Evolutionary conservation across 2,888 invertebrate genomes (phyloP), one percentile per base, ranked within the genome.

Genomic region (Drosophila macrospina): DNA sequence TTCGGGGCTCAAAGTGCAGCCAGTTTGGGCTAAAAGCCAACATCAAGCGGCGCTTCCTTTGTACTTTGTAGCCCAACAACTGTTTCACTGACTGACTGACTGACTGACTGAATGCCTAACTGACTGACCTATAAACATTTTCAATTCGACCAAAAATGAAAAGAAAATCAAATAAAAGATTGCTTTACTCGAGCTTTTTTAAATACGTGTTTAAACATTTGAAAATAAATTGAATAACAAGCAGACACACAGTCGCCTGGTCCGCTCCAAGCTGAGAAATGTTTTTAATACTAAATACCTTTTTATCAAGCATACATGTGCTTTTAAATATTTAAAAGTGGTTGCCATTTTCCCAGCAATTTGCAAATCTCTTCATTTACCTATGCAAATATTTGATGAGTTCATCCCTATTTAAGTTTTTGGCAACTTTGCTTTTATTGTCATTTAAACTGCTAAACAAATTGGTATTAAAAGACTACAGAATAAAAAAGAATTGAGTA

Each of bases 1-100:
- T n/a, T n/a, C n/a, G n/a, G n/a, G 66, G 51, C 60, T 69, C 55
- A 63, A 62, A 80, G 71, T 80, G 81, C 83, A 88, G 78, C 44
- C 56, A 41, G 61, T 55, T 55, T 32, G 66, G 57, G 67, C 59
- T 65, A 77, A 74, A 82, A 37, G 47, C 24, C 44, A 41, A 34
- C 59, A 51, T 30, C 42, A 62, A 51, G 39, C 41, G 44, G 13
- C 32, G 61, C 20, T 26, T 42, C 44, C 44, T 61, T 60, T 60
- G 52, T 56, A 24, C 34, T 55, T 44, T 26, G 30, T 42, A 51
- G 42, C 8, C 8, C 13, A 52, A 32, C 28, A 15, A 48, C 39
- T 11, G 32, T 20, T 20, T 20, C 2, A 50, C 55, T 41, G 59
- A 59, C 50, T 26, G 36, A 51, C 34, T 54, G 36, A 77, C 64